Evolutionary conservation across 2,113 vertebrate genomes (phyloP).

Genomic region (Indri indri): DNA sequence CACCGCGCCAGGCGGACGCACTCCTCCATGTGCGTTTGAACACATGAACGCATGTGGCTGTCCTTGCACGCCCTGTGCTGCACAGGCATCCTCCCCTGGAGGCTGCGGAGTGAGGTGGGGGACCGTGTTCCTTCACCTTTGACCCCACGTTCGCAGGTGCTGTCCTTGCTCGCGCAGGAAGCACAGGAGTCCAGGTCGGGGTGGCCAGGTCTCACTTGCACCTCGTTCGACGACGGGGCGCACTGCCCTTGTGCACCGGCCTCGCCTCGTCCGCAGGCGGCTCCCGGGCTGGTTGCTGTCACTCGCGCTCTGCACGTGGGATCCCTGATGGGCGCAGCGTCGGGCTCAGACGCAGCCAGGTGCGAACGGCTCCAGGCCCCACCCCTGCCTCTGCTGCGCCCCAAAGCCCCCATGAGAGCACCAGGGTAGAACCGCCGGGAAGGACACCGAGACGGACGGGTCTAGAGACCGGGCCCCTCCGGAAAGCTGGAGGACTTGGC

Average conservation of each 20-base stretch:
- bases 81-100: accelerated
- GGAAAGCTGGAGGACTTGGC: accelerated
- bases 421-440: accelerated
- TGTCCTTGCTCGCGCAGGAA: accelerated
- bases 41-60: accelerated
- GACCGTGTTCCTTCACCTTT: not conserved
- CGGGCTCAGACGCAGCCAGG: accelerated
- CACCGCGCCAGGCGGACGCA: accelerated
- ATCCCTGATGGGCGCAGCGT: accelerated
- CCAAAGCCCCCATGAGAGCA: accelerated
- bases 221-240: accelerated
- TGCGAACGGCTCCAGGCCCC: accelerated
- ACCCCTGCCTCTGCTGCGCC: no score
- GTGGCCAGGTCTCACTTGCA: accelerated
- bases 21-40: accelerated
- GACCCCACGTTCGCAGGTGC: accelerated
- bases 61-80: accelerated
- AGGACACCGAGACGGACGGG: accelerated
- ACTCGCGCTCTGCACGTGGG: not conserved
- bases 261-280: accelerated
- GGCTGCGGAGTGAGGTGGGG: not conserved
- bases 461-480: accelerated
- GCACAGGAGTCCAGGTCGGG: accelerated
- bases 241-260: accelerated
- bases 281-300: accelerated